Conservation (phyloP, 2,888 invertebrate species). For the Cephus nigrinus region DNA sequence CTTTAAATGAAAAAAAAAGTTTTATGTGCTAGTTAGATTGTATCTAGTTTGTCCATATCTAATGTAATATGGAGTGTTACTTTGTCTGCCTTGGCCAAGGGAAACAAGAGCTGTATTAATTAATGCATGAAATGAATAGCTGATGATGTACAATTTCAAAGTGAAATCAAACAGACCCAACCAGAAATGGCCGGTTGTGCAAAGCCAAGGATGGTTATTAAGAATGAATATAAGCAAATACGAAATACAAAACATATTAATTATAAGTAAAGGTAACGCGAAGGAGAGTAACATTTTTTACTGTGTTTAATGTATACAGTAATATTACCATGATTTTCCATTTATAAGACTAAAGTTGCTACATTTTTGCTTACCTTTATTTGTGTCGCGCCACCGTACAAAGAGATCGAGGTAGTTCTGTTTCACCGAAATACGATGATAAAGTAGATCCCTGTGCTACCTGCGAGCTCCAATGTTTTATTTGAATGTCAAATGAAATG, state of each 20-base stretch:
- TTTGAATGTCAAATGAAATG: background rate
- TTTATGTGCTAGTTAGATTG: no score
- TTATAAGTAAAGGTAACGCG: background rate
- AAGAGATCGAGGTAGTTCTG: background rate
- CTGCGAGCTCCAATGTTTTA: background rate
- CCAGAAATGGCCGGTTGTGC: no score
- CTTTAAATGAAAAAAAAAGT: no score
- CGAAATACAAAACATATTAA: background rate
- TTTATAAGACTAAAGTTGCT: background rate
- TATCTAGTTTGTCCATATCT: no score
- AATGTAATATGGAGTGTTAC: no score
- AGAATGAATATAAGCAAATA: background rate
- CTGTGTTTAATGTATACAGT: background rate
- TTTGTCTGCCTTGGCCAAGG: background rate
- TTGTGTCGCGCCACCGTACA: no score
- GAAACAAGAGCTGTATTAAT: background rate
- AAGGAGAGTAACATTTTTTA: background rate
- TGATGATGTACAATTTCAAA: background rate
- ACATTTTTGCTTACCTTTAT: no score
- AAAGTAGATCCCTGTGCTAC: background rate
- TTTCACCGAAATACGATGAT: background rate
- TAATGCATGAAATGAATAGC: constrained; percentile 5
- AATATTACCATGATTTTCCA: background rate
- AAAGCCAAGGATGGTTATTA: no score
- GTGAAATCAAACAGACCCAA: no score